These are phyloP conservation scores for Leucozona laternaria DNA, from an alignment of 2,888 invertebrate genomes.

Conservation along the genomic window DNA sequence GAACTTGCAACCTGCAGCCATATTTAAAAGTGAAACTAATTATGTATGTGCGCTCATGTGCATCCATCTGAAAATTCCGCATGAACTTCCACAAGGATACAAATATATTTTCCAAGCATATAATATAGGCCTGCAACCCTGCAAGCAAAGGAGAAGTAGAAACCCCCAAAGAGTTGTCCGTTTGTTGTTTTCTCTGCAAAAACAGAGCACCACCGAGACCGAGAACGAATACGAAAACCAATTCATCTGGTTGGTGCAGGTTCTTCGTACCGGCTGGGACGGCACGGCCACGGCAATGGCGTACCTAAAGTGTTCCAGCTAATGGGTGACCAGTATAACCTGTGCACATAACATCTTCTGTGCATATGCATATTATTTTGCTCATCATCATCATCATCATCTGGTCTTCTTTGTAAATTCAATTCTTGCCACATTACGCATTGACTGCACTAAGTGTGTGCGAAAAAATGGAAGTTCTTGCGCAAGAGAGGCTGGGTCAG, in stretches of 20 bases:
- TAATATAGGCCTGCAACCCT: background rate
- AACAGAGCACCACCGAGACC: constrained; percentile 1
- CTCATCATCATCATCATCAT: constrained; percentile 59
- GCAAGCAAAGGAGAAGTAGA: background rate
- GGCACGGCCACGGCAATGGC: constrained; percentile 44
- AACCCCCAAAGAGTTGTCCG: background rate
- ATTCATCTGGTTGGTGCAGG: constrained; percentile 70
- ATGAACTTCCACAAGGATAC: constrained; percentile 69
- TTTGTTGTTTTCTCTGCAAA: constrained; percentile 15
- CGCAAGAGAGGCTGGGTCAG: constrained; percentile 45
- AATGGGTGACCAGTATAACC: constrained; percentile 74
- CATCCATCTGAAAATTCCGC: constrained; percentile 71
- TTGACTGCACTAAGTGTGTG: constrained; percentile 63
- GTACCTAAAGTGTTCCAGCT: constrained; percentile 72
- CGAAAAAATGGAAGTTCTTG: constrained; percentile 73
- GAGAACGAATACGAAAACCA: constrained; percentile 34
- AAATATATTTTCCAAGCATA: constrained; percentile 42
- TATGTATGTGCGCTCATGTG: constrained; percentile 74
- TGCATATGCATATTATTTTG: constrained; percentile 64
- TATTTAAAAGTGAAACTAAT: constrained; percentile 76
- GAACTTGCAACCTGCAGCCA: constrained; percentile 73
- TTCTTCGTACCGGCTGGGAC: constrained; percentile 8
- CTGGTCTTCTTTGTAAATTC: constrained; percentile 55
- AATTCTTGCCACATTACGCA: constrained; percentile 73
- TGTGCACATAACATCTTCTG: constrained; percentile 53